Evolutionary conservation across 2,888 invertebrate species (phyloP).

Genomic region (Leucophora obtusa): DNA sequence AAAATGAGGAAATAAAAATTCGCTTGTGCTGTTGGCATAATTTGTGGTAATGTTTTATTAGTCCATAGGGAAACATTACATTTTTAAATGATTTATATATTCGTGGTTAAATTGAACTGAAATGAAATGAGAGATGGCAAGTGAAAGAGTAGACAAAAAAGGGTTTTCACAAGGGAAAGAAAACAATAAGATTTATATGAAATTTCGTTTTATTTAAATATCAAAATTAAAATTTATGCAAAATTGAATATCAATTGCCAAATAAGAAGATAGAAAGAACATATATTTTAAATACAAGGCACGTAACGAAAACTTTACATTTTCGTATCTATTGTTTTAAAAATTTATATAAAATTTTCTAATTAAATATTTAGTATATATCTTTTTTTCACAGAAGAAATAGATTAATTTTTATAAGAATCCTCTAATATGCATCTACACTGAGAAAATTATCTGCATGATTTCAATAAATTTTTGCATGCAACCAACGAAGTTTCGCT

Average conservation of each 20-base stretch:
- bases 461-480: too few relatives aligned
- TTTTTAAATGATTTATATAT: slow-evolving; percentile 71
- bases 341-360: neutral
- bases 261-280: slow-evolving; percentile 5
- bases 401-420: neutral
- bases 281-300: slow-evolving; percentile 6
- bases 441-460: too few relatives aligned
- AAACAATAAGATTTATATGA: slow-evolving; percentile 10
- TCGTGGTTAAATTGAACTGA: slow-evolving; percentile 54
- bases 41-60: slow-evolving; percentile 72
- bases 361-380: neutral
- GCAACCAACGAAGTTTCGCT: too few relatives aligned
- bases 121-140: slow-evolving; percentile 40
- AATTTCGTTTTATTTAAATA: slow-evolving; percentile 6
- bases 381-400: neutral
- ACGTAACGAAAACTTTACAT: neutral
- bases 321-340: too few relatives aligned
- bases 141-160: slow-evolving; percentile 26
- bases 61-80: slow-evolving; percentile 70
- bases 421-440: too few relatives aligned
- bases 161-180: slow-evolving; percentile 31
- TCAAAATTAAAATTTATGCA: slow-evolving; percentile 42
- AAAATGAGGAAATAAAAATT: slow-evolving; percentile 12
- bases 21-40: slow-evolving; percentile 65
- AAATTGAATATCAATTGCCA: slow-evolving; percentile 42